These are phyloP conservation scores for Eupleurogrammus muticus DNA, from an alignment of 2,797 vertebrate species.

Conservation along the genomic window DNA sequence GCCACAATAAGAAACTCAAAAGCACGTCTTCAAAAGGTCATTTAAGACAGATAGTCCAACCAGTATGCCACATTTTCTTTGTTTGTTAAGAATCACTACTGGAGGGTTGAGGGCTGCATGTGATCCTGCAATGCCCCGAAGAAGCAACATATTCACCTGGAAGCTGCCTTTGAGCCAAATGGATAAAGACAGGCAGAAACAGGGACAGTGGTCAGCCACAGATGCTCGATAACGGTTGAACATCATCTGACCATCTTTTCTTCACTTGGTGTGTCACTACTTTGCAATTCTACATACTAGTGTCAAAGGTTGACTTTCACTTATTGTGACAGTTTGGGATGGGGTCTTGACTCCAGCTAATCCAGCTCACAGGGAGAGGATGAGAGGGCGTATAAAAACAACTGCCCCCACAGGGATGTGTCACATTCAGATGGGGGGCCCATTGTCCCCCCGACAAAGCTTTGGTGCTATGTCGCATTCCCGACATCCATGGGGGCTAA, in stretches of 20 bases:
- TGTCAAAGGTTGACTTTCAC: conserved; percentile 12
- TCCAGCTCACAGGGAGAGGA: conserved; percentile 39
- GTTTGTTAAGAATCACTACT: background rate
- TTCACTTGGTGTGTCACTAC: conserved; percentile 20
- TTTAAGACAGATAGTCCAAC: background rate
- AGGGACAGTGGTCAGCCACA: background rate
- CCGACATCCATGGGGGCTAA: conserved; percentile 67
- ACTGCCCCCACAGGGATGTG: conserved; percentile 69
- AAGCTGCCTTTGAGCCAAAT: background rate
- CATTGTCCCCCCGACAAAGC: conserved; percentile 67
- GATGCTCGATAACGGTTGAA: background rate
- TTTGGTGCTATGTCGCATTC: conserved; percentile 70
- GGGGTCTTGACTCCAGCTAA: conserved; percentile 40
- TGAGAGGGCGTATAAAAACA: conserved; percentile 62
- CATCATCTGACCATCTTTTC: conserved; percentile 18
- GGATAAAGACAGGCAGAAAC: background rate
- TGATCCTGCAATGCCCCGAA: background rate
- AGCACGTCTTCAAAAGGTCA: background rate
- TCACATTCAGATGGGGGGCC: conserved; percentile 67
- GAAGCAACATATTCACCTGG: background rate
- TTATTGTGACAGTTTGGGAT: conserved; percentile 23
- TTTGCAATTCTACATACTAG: conserved; percentile 10
- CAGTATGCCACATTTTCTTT: conserved; percentile 9
- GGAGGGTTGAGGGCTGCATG: background rate
- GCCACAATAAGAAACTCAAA: too few relatives aligned